phyloP scores from a whole-genome alignment of 1,140 invertebrate species.

The Prorops nasuta region DNA sequence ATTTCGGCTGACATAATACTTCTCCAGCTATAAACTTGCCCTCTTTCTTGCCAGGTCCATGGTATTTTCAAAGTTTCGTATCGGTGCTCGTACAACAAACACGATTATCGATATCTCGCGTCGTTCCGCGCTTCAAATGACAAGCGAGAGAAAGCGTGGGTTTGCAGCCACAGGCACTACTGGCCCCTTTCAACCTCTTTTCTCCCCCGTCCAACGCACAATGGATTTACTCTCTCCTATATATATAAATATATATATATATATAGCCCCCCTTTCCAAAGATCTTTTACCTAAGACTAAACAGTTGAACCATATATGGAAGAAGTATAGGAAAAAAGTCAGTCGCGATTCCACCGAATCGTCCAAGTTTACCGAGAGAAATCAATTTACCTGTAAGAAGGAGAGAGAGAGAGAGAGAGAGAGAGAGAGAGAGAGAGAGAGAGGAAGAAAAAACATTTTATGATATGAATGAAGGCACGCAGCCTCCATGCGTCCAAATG shows the following conservation, averaged over 20 bases:
- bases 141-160: conserved; percentile 18
- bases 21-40: conserved; percentile 29
- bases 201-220: neutral
- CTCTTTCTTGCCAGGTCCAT: conserved; percentile 19
- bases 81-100: conserved; percentile 32
- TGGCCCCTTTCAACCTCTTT: conserved; percentile 23
- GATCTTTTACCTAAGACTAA: conserved; percentile 22
- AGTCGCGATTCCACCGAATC: too few relatives aligned
- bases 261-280: too few relatives aligned
- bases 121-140: conserved; percentile 27
- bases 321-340: too few relatives aligned
- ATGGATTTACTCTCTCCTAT: neutral
- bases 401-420: too few relatives aligned
- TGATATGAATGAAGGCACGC: too few relatives aligned
- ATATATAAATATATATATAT: neutral
- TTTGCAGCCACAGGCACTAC: conserved; percentile 18
- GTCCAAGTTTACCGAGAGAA: too few relatives aligned
- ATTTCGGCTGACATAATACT: conserved; percentile 26
- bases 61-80: conserved; percentile 31
- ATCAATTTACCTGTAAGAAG: too few relatives aligned
- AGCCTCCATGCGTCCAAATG: too few relatives aligned
- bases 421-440: too few relatives aligned
- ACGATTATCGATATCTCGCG: conserved; percentile 32
- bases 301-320: too few relatives aligned
- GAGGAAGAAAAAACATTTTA: too few relatives aligned